These are phyloP conservation scores for Zele albiditarsus DNA, from an alignment of 2,888 invertebrate genomes.

Conservation along the genomic window DNA sequence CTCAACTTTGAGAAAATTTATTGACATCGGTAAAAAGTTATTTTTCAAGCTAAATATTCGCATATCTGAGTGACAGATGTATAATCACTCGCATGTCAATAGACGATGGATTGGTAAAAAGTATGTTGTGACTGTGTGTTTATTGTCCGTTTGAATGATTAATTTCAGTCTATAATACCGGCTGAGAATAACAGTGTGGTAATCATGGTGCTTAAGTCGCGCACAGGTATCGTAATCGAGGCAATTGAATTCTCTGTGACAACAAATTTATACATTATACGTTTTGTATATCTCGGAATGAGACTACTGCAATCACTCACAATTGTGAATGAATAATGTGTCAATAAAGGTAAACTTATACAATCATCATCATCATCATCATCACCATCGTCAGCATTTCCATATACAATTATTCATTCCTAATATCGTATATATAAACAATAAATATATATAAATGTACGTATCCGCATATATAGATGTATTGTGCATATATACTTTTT, in stretches of 20 bases:
- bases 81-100: not conserved
- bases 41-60: not conserved
- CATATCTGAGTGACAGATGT: no score
- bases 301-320: no score
- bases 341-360: no score
- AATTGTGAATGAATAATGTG: no score
- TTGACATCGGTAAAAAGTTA: constrained; percentile 19
- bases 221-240: constrained; percentile 51
- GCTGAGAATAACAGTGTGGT: constrained; percentile 31
- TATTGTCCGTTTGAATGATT: constrained; percentile 7
- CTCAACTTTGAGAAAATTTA: constrained; percentile 29
- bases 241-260: constrained; percentile 66
- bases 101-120: not conserved
- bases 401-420: not conserved
- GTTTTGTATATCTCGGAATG: no score
- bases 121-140: no score
- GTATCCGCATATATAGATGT: not conserved
- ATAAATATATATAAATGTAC: not conserved
- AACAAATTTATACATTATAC: not conserved
- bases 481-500: not conserved
- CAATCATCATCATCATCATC: no score
- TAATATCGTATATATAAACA: not conserved
- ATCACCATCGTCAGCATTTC: not conserved
- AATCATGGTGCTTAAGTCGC: constrained; percentile 47
- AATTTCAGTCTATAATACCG: constrained; percentile 33